A percentile compares a stretch with the other conserved stretches of the same genome.
These are phyloP conservation scores for Harpagoxenus sublaevis DNA, from an alignment of 2,888 invertebrate genomes.

Conservation along the genomic window DNA sequence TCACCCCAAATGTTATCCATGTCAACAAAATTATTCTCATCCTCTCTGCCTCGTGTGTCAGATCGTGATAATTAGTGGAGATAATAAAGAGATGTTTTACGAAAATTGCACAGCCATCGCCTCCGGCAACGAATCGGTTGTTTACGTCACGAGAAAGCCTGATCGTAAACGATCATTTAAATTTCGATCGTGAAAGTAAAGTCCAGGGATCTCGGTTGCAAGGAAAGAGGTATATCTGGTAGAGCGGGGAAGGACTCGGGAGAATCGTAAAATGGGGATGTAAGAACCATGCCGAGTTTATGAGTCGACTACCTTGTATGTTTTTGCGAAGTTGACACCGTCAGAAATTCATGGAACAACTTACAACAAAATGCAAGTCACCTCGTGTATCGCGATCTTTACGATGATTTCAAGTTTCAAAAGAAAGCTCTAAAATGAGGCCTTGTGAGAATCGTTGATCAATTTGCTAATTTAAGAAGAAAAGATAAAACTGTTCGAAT, in stretches of 20 bases:
- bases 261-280: conserved; percentile 61
- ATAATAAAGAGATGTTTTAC: background rate
- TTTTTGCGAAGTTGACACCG: conserved; percentile 59
- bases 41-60: too few relatives aligned
- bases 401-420: background rate
- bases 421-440: background rate
- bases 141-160: background rate
- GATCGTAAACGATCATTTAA: conserved; percentile 18
- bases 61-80: background rate
- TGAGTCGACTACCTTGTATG: conserved; percentile 51
- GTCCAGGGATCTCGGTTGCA: conserved; percentile 21
- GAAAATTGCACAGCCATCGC: background rate
- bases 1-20: background rate
- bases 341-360: conserved; percentile 53
- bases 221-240: conserved; percentile 49
- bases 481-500: background rate
- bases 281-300: conserved; percentile 64
- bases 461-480: background rate
- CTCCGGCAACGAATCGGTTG: background rate
- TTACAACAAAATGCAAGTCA: conserved; percentile 25
- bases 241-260: conserved; percentile 50
- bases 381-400: background rate
- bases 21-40: background rate
- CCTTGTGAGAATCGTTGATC: background rate
- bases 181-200: background rate